Base-by-base conservation (phyloP, 2,113 vertebrate species). In the Periophthalmus modestus region DNA sequence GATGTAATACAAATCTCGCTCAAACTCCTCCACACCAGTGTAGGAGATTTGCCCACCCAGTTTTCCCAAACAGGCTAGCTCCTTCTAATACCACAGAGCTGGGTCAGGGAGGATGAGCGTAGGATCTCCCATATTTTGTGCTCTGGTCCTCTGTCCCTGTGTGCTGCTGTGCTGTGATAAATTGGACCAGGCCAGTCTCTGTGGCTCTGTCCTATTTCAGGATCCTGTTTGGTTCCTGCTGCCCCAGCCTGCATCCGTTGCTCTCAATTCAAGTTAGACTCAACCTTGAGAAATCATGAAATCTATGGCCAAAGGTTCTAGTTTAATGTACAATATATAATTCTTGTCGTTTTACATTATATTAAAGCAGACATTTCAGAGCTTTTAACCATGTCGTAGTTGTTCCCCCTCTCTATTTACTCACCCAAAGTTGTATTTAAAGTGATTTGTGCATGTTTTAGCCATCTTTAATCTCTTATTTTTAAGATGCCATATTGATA, bases 161-260 rank as follows among this genome's bases (percentile, higher is more conserved):
- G 62, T 78, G 85, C 69, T 80, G 75, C 39, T 71, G 52, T 68
- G 55, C 72, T 77, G 77, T 89, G 86, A 86, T 88, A 74, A 87
- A 89, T 85, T 84, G 74, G 75, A 75, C 78, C 10, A 82, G 74
- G 71, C 68, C 69, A 81, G 86, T 90, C 89, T 90, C 86, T 75
- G 58, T 88, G 85, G 89, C 81, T 85, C 86, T 87, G 87, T 87
- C 86, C 90, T 88, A 90, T 88, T 91, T 91, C 73, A 70, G 75
- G 75, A 81, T 85, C 66, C 73, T 66, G 74, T 58, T 73, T 75
- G 79, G 78, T 82, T 85, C 82, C 78, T 46, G 34, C 66, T 57
- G 72, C 9, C 66, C 58, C 75, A 62, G 79, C 84, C 76, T 83
- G 71, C 77, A 74, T 87, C 73, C 23, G 57, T 58, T 50, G 73